Conservation (phyloP, 2,797 vertebrate genomes). For the Pipistrellus nathusii region DNA sequence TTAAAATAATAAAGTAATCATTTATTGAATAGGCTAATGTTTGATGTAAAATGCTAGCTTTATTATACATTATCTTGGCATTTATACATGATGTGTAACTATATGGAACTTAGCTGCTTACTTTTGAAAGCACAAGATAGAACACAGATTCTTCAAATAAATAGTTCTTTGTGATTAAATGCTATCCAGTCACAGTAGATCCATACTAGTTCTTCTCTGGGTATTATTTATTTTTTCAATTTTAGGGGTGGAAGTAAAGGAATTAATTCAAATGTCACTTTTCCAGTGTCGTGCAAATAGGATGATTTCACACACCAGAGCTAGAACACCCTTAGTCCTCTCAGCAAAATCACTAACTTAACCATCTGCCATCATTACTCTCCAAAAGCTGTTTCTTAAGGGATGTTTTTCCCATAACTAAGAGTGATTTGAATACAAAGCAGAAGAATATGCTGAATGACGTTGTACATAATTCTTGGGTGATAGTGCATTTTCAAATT, state of each 20-base stretch:
- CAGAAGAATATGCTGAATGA: neutral
- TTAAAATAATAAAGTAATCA: neutral
- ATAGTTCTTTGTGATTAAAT: neutral
- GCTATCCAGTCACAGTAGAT: neutral
- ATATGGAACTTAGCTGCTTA: neutral
- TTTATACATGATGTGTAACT: neutral
- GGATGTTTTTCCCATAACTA: neutral
- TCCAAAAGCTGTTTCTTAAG: neutral
- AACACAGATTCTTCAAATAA: neutral
- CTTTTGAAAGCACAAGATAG: neutral
- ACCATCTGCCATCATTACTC: neutral
- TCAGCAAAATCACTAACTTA: neutral
- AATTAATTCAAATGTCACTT: neutral
- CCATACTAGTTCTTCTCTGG: neutral
- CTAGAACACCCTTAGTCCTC: neutral
- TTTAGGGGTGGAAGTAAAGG: neutral
- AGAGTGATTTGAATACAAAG: neutral
- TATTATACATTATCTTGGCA: neutral
- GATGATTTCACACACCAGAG: neutral
- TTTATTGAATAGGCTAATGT: neutral
- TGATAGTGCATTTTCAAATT: neutral
- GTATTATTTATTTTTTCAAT: neutral
- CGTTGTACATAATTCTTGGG: neutral
- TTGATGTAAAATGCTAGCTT: neutral
- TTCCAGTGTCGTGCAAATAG: neutral